These are phyloP conservation scores for Zoanthus solanderi DNA, from an alignment of 92 coral and sea anemone species.

Conservation along the genomic window DNA sequence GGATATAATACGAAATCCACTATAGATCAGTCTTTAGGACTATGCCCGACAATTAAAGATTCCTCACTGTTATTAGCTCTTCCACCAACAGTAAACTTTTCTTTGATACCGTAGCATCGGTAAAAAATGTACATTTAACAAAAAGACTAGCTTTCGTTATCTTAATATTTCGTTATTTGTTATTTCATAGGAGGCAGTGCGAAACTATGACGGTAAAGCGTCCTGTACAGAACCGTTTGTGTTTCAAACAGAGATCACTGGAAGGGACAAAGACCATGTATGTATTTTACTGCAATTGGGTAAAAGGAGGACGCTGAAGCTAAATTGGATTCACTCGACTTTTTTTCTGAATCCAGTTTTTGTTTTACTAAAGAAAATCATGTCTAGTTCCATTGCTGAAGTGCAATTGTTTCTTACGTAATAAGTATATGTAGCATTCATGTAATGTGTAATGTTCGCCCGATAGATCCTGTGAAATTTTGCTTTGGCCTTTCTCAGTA, in stretches of 20 bases:
- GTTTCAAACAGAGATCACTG: constrained; percentile 98
- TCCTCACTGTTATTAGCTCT: no score
- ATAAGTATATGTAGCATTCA: no score
- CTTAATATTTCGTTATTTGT: not conserved
- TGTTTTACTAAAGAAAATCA: not conserved
- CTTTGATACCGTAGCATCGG: no score
- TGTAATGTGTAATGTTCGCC: no score
- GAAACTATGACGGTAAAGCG: constrained; percentile 81
- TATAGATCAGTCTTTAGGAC: no score
- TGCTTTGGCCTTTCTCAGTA: no score
- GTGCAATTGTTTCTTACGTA: no score
- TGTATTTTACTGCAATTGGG: constrained; percentile 28
- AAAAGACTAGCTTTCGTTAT: not conserved
- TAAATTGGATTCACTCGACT: not conserved
- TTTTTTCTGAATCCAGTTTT: not conserved
- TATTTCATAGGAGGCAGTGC: constrained; percentile 80
- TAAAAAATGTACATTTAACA: not conserved
- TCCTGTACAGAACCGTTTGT: constrained; percentile 89
- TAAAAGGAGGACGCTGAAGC: not conserved
- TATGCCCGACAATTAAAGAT: no score
- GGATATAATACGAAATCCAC: no score
- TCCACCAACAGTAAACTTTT: no score
- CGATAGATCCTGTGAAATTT: no score
- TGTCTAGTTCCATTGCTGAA: no score
- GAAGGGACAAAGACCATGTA: constrained; percentile 98